phyloP scores from a whole-genome alignment of 2,797 vertebrate species.

The Rhodeus uyekii region DNA sequence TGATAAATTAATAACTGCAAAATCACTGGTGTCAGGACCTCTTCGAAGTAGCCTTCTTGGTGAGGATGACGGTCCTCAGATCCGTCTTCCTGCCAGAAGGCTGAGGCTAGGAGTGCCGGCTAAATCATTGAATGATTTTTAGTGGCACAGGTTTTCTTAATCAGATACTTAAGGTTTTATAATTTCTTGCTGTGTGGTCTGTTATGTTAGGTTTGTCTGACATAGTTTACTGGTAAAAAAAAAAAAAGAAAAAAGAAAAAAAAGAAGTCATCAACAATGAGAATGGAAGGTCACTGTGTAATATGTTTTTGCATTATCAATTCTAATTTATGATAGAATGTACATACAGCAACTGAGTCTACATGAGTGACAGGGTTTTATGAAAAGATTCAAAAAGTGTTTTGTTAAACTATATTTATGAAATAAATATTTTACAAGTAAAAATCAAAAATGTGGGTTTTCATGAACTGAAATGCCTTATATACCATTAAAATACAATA shows the following conservation, averaged over 20 bases:
- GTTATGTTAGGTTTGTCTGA: background rate
- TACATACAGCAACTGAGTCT: background rate
- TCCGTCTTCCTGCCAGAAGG: too few species aligned
- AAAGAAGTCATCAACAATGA: background rate
- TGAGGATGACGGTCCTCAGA: too few species aligned
- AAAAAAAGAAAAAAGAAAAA: background rate
- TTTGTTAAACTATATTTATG: background rate
- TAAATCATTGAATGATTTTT: too few species aligned
- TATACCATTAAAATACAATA: background rate
- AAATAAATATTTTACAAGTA: background rate
- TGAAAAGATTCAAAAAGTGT: background rate
- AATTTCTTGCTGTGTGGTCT: background rate
- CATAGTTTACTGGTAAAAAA: background rate
- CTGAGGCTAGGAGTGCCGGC: too few species aligned
- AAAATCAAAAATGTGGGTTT: conserved; percentile 35
- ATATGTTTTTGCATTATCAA: background rate
- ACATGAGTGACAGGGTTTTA: too few species aligned
- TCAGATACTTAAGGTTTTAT: background rate
- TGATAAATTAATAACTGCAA: too few species aligned
- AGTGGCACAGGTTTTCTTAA: background rate
- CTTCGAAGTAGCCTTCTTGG: too few species aligned
- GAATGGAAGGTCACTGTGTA: background rate
- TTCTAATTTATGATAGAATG: background rate
- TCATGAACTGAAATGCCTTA: background rate
- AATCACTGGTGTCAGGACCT: too few species aligned